Base-by-base conservation (phyloP, 2,113 vertebrate genomes). In the Cebus imitator region DNA sequence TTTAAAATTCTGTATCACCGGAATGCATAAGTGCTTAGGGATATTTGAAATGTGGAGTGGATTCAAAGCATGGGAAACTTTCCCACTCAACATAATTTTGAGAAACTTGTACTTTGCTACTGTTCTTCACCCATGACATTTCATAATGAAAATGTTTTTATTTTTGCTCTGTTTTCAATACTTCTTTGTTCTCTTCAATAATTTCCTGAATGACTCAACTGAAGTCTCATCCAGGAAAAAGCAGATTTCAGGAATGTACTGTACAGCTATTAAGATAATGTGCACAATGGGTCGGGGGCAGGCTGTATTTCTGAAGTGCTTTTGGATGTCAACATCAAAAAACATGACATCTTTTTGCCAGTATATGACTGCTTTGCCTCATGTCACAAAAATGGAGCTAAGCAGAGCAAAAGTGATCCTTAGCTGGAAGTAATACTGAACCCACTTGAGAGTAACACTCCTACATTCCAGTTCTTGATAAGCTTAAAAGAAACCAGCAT, bases 151-250 rank as follows among this genome's bases (percentile, higher is more conserved):
- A 95, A 96, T 35, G 17, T 83, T 90, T 95, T 81, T 61, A 83
- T 73, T 82, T 64, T 55, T 70, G 48, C 27, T 90, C 87, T 95
- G 87, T 92, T 97, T 87, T 95, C 91, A 94, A 92, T 80, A 88
- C 70, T 92, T 92, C 30, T 97, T 81, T 92, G 81, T 95, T 97
- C 90, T 94, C 90, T 82, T 96, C 64, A 86, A 11, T 96, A 90
- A 97, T 96, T 96, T 97, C 81, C 94, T 96, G 90, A 78, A 85
- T 96, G 94, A 96, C 85, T 95, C 97, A 96, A 96, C 81, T 50
- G 4, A 91, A 94, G 73, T 96, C 72, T 96, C n/a, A 98, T 87
- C 95, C 90, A 91, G 81, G 84, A 85, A 72, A 97, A 95, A 97
- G 76, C 66, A 95, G 43, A 78, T 80, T 90, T 96, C 92, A 97